A percentile compares a stretch with the other conserved stretches of the same genome.
Conservation (phyloP, 2,797 vertebrate genomes). For the Threskiornis aethiopicus region DNA sequence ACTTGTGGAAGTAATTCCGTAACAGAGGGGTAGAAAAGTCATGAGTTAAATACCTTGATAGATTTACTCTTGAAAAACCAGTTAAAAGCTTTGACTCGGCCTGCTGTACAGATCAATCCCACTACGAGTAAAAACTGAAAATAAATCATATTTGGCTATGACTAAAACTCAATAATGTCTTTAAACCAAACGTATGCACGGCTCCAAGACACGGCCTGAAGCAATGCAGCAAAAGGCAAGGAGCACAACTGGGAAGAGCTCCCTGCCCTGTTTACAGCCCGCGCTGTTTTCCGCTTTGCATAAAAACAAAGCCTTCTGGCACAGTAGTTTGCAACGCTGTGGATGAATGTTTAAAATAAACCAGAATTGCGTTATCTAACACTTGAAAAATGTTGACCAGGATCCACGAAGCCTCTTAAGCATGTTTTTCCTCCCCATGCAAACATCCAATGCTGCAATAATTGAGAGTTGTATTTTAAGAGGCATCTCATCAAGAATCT, state of each 20-base stretch:
- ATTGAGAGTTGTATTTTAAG: not conserved
- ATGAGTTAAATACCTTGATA: not conserved
- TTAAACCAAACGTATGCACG: not conserved
- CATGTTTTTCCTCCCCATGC: not conserved
- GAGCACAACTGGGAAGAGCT: fast-evolving
- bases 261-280: not conserved
- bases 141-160: not conserved
- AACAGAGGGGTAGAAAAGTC: not conserved
- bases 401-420: not conserved
- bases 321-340: fast-evolving
- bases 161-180: not conserved
- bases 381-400: not conserved
- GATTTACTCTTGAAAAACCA: not conserved
- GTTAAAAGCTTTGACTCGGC: not conserved
- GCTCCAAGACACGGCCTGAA: not conserved
- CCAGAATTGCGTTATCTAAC: not conserved
- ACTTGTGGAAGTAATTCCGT: not conserved
- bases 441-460: not conserved
- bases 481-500: not conserved
- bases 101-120: not conserved
- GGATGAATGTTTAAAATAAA: not conserved
- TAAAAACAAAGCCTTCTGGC: not conserved
- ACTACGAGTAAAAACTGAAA: not conserved
- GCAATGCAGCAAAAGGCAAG: fast-evolving
- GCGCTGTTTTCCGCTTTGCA: not conserved